Evolutionary conservation across 2,113 vertebrate species (phyloP), one percentile per base, ranked within the genome.

Genomic region (Bombycilla garrulus): DNA sequence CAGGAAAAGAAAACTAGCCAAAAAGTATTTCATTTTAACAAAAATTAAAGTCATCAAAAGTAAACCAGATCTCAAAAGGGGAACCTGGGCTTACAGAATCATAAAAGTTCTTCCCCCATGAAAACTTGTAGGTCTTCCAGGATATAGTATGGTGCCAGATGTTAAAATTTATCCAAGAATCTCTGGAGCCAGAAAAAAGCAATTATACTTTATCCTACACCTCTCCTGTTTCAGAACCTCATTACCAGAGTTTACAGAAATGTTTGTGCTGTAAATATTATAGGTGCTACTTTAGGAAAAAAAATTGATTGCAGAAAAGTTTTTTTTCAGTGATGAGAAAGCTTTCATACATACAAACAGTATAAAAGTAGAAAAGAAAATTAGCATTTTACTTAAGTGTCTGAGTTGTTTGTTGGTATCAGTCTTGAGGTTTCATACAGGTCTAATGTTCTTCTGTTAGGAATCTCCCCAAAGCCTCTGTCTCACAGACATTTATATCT

Each of bases 151-250:
- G 19, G 4, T 66, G 47, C 50, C 94, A 95, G 84, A 92, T 86
- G 91, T 88, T 82, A 89, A 83, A 85, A 92, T 54, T 92, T 91
- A 84, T 90, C 88, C 21, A 84, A 86, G 45, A 71, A 69, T 79
- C 95, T 95, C 96, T 70, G 45, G 80, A 94, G 94, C 73, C 18
- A 74, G 15, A 45, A 89, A 89, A 92, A 94, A 74, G 73, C 64
- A 95, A 94, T 97, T 93, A 94, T 67, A 53, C 5, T 24, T 89
- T 40, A 85, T 67, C 91, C 64, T 93, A 91, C 74, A 79, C 81
- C 67, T 94, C 74, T 94, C 58, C 23, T 51, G 47, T 79, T 96
- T 80, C 77, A 56, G 77, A 93, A 94, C 86, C 74, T 96, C 81
- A 95, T 95, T 92, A 91, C 10, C 29, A 81, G 47, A 92, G 53